phyloP scores from a whole-genome alignment of 2,113 vertebrate genomes.

The Calyptomena viridis region DNA sequence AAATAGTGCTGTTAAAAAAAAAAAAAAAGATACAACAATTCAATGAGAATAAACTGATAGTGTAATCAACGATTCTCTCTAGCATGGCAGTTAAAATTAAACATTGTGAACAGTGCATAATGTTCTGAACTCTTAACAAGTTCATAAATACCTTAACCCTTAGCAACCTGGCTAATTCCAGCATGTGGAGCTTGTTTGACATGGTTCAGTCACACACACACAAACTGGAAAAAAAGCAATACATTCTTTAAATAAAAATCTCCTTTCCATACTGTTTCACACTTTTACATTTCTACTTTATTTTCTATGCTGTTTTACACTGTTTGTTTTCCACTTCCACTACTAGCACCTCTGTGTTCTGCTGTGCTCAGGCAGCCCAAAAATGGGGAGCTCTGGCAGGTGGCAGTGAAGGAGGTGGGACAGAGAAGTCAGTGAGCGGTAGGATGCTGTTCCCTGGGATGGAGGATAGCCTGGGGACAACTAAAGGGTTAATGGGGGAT shows the following conservation, averaged over 20 bases:
- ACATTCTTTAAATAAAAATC: not conserved
- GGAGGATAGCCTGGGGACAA: not conserved
- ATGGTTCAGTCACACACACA: not conserved
- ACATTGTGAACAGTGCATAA: slow-evolving; percentile 8
- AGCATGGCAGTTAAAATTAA: slow-evolving; percentile 13
- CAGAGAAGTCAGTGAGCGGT: not conserved
- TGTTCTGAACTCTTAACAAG: slow-evolving; percentile 12
- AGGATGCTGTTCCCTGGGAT: not conserved
- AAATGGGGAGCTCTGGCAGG: not conserved
- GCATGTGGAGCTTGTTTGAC: not conserved
- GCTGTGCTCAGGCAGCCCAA: not conserved
- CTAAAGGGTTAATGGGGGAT: not conserved
- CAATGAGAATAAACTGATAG: slow-evolving; percentile 40
- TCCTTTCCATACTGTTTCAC: not conserved
- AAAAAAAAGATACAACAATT: not conserved
- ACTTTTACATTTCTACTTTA: not conserved
- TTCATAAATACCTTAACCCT: slow-evolving; percentile 28
- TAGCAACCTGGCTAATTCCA: not conserved
- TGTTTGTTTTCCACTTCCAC: not conserved
- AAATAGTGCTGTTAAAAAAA: not conserved
- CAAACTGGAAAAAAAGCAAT: not conserved
- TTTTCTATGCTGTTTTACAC: not conserved
- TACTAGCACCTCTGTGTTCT: not conserved
- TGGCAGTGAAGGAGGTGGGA: not conserved
- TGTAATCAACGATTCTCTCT: slow-evolving; percentile 44